Evolutionary conservation across 2,888 invertebrate genomes (phyloP), one percentile per base, ranked within the genome.

Genomic region (Coecobrya sp.): DNA sequence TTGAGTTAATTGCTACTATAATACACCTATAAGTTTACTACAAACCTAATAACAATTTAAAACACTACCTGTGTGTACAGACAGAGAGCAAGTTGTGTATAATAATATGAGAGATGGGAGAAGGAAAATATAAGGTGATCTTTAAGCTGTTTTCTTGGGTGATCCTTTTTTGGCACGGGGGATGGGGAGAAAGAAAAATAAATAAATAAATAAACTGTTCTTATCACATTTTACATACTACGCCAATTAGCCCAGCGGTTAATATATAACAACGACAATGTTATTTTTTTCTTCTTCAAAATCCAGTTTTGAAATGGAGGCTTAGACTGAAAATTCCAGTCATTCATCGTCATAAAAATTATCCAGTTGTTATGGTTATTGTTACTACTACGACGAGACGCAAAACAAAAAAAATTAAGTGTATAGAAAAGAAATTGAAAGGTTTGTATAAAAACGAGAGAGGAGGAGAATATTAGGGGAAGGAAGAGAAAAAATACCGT

Each of bases 241-340:
- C n/a, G n/a, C n/a, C n/a, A n/a, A n/a, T n/a, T n/a, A n/a, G n/a
- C 16, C 13, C 16, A 11, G 13, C 52, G 52, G 3, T 16, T 16
- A n/a, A n/a, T n/a, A n/a, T n/a, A 52, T 10, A 52, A 52, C 52
- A 52, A 16, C 16, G n/a, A n/a, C n/a, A 45, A 68, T 55, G 55
- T n/a, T 59, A 49, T 49, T 49, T 49, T 49, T 1, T 49, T 10
- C 49, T 49, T 19, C 25, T 13, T 22, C 22, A 25, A 13, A 7
- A 62, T 8, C 19, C 25, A 25, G 2, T 19, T 45, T 19, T 19
- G 22, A 76, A 93, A 89, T 93, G 89, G 93, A 93, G 84, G 93
- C 93, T 89, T 94, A 94, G 93, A 93, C 93, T 94, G 94, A 93
- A 92, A 59, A 36, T 92, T 93, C 92, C 93, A 93, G 93, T 93